Conservation (phyloP, 1,140 invertebrate species). For the Procambarus virginalis region DNA sequence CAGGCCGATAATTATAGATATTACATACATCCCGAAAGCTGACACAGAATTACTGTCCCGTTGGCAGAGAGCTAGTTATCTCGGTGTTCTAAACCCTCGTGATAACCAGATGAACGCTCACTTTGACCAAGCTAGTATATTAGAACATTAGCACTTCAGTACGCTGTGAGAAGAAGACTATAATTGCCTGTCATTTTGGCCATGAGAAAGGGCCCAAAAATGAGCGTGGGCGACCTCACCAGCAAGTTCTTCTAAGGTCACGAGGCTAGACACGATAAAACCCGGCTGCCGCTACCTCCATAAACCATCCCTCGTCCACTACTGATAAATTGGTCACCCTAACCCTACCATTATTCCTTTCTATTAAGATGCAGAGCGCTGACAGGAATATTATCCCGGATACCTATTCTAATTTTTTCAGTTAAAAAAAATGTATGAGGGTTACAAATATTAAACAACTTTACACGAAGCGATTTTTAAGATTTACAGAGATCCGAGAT, state of each 20-base stretch:
- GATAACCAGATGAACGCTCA: too few species aligned
- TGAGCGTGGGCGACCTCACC: too few species aligned
- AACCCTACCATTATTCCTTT: neutral
- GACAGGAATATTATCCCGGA: neutral
- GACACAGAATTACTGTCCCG: neutral
- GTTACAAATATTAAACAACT: neutral
- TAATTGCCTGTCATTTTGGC: too few species aligned
- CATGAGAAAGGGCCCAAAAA: too few species aligned
- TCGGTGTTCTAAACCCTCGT: neutral
- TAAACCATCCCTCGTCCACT: neutral
- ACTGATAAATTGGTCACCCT: neutral
- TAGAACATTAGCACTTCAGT: too few species aligned
- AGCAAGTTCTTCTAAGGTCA: neutral
- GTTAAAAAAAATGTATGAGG: neutral
- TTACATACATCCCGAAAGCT: neutral
- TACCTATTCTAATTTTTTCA: neutral
- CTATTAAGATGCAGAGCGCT: neutral
- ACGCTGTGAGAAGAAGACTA: too few species aligned
- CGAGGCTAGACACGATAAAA: neutral
- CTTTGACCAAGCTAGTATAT: too few species aligned
- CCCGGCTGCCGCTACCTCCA: too few species aligned
- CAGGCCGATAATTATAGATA: neutral
- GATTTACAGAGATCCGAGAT: neutral
- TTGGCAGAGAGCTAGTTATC: neutral
- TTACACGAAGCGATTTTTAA: neutral